Conservation (phyloP, 2,797 vertebrate genomes). For the Neosilurus mollespiculum region DNA sequence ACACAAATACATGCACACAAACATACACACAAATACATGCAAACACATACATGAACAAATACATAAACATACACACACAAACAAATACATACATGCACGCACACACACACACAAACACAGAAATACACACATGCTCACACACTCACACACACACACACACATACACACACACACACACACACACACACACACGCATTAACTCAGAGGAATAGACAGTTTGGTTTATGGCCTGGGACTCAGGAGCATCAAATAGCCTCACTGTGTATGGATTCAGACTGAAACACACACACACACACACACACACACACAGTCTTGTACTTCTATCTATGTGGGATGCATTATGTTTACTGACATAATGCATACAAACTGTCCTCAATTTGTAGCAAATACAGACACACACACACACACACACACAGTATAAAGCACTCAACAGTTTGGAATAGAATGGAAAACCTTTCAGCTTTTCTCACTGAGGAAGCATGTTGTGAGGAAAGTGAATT, state of each 20-base stretch:
- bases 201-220: neutral
- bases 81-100: neutral
- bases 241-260: neutral
- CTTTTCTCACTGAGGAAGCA: neutral
- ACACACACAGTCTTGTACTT: neutral
- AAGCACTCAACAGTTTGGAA: neutral
- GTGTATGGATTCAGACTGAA: neutral
- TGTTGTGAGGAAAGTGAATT: neutral
- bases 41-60: too few relatives aligned
- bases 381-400: slow-evolving; percentile 8
- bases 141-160: too few relatives aligned
- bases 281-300: slow-evolving; percentile 17
- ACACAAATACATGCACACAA: too few relatives aligned
- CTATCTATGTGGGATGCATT: too few relatives aligned
- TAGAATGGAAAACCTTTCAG: slow-evolving; percentile 12
- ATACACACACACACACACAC: too few relatives aligned
- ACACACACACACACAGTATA: slow-evolving; percentile 5
- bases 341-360: too few relatives aligned
- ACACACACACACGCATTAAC: slow-evolving; percentile 6
- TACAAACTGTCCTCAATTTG: too few relatives aligned
- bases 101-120: too few relatives aligned
- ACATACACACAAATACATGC: too few relatives aligned
- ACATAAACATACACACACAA: neutral
- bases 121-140: too few relatives aligned
- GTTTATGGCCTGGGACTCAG: slow-evolving; percentile 1